Evolutionary conservation across 2,113 vertebrate genomes (phyloP), one percentile per base, ranked within the genome.

Genomic region (Cygnus atratus): DNA sequence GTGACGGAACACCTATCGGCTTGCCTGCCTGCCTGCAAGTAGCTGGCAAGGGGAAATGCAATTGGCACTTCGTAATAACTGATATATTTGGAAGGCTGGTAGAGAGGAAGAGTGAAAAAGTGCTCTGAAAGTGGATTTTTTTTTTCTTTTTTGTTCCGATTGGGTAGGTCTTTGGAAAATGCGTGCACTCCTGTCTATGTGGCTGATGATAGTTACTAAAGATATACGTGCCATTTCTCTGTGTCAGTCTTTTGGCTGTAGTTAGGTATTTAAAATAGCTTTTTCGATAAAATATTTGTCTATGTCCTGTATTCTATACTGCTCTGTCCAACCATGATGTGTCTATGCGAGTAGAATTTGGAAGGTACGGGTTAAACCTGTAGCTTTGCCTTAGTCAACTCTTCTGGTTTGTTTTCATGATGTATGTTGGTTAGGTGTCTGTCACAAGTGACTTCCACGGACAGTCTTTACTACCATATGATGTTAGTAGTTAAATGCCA

Each of bases 1-100:
- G 43, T 93, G 78, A 93, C 77, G 8, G 57, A 72, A 78, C 93
- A 58, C 87, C 91, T 94, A 43, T 92, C 44, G 28, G 79, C 93
- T 95, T 12, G 5, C 87, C 74, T 94, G 86, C 48, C 73, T 96
- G 61, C 54, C 19, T 52, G 50, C 50, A 52, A 48, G 68, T 28
- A 52, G 52, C 87, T 96, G 90, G 84, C 92, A 77, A 35, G 44
- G 76, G 52, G 48, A 78, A 80, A 91, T 76, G 72, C 91, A 90
- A 22, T 86, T 93, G 92, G 84, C 59, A 72, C 91, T 77, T 76
- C 3, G 22, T 87, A 61, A 79, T 74, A 52, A 72, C 81, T 92
- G 86, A 95, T 90, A 61, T 76, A 31, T 88, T 94, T 76, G 84
- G 18, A 66, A 75, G 78, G 74, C 63, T 62, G 79, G 46, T 81